phyloP scores from a whole-genome alignment of 2,113 vertebrate species.

The Xyliphius kryptos region DNA sequence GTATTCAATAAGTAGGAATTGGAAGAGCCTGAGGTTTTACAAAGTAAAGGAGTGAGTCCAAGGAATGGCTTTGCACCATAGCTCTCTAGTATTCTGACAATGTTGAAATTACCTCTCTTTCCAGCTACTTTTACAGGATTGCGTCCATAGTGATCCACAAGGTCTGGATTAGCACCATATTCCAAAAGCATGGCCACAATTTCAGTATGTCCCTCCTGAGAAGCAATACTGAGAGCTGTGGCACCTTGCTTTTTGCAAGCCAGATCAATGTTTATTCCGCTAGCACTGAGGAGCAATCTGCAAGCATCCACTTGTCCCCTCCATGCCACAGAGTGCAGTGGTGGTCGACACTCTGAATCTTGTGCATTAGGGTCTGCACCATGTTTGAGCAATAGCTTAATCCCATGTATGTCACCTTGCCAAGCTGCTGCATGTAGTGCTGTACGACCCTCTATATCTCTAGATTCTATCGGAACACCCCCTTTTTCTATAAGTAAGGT shows the following conservation, averaged over 20 bases:
- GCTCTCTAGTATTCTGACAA: constrained; percentile 63
- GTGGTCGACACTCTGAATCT: constrained; percentile 63
- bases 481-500: constrained; percentile 65
- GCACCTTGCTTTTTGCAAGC: constrained; percentile 67
- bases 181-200: constrained; percentile 64
- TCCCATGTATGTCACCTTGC: constrained; percentile 61
- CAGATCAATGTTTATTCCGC: constrained; percentile 54
- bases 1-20: constrained; percentile 46
- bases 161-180: constrained; percentile 61
- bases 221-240: constrained; percentile 67
- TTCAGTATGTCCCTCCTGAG: constrained; percentile 66
- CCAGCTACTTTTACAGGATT: constrained; percentile 68
- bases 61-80: constrained; percentile 58
- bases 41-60: constrained; percentile 39
- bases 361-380: constrained; percentile 65
- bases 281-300: constrained; percentile 51
- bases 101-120: constrained; percentile 55
- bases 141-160: constrained; percentile 65
- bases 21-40: constrained; percentile 39
- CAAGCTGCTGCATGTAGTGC: constrained; percentile 70
- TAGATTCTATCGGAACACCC: constrained; percentile 62
- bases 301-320: constrained; percentile 57
- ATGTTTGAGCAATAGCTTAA: constrained; percentile 58
- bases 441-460: constrained; percentile 67
- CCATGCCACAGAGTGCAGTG: constrained; percentile 73